These are phyloP conservation scores for Oenanthe oenanthe DNA, from an alignment of 2,113 vertebrate species.

Conservation along the genomic window DNA sequence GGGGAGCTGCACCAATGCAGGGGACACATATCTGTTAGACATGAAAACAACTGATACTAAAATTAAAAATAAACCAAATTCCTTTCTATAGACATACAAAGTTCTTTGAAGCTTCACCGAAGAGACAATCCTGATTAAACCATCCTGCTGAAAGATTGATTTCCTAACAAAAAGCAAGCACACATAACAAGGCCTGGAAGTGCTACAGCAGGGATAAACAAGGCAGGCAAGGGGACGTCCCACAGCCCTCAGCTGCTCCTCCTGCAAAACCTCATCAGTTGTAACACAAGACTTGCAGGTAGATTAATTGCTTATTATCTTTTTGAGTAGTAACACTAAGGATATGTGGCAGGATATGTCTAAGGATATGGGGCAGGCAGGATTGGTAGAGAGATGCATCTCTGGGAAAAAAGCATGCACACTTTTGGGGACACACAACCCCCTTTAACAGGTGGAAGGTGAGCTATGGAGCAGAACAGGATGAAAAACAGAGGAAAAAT, in stretches of 20 bases:
- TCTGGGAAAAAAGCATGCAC: neutral
- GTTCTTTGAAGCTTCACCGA: neutral
- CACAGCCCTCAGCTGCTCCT: neutral
- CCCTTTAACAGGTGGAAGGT: neutral
- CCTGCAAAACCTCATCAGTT: neutral
- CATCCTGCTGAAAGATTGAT: accelerated
- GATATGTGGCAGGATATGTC: neutral
- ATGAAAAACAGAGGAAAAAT: neutral
- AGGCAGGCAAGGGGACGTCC: neutral
- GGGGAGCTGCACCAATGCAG: neutral
- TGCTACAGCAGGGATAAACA: neutral
- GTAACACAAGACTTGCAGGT: neutral
- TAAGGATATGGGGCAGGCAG: neutral
- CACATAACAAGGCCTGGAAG: neutral
- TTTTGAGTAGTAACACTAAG: neutral
- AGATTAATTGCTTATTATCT: neutral
- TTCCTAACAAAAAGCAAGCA: neutral
- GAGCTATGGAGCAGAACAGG: neutral
- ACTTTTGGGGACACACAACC: neutral
- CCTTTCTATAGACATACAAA: neutral
- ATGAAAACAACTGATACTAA: neutral
- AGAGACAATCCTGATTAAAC: neutral
- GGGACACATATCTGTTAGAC: accelerated
- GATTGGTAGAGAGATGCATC: neutral
- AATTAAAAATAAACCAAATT: neutral